Base-by-base conservation (phyloP, 2,113 vertebrate genomes). In the Oenanthe oenanthe region DNA sequence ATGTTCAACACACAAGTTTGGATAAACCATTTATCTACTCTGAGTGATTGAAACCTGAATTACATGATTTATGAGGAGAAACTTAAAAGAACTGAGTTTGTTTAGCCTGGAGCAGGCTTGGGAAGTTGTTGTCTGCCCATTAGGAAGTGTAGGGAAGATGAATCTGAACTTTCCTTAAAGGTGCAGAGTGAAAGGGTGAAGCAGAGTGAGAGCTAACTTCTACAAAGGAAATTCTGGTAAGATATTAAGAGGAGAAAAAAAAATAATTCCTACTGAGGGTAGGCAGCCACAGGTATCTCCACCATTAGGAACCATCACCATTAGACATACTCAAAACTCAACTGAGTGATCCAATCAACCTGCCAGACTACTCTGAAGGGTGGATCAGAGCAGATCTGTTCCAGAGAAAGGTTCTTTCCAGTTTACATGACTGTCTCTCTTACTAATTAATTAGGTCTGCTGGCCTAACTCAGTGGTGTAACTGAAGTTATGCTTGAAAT, bases 21-120 rank as follows among this genome's bases (percentile, higher is more conserved):
- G 82, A 79, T 82, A 92, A 95, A 72, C 10, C 47, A 29, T 89
- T 92, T 85, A 94, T 89, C 88, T 88, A 0, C 34, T 73, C 45
- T 21, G 32, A 21, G 42, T 79, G 85, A 58, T 93, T 93, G 88
- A 67, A 77, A 82, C 54, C 58, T 83, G 67, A 92, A 85, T 13
- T 53, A 57, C n/a, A 54, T 84, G 68, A 76, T 32, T 89, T 94
- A 67, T 4, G 54, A 91, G 61, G 26, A 76, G 25, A 83, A 85
- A 38, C 45, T 60, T 92, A 61, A 54, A 85, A 83, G 19, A 80
- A 70, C 13, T 47, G 25, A 50, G 25, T 87, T 81, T 85, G 10
- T 93, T 89, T 68, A 68, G 71, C 38, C 54, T 83, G 50, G 54
- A 53, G 25, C 56, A 85, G 20, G 40, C 42, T 76, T 13, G 20